Percentiles rank a stretch among this genome's conserved stretches.
Conservation (phyloP, 2,113 vertebrate genomes). For the Psettodes erumei region DNA sequence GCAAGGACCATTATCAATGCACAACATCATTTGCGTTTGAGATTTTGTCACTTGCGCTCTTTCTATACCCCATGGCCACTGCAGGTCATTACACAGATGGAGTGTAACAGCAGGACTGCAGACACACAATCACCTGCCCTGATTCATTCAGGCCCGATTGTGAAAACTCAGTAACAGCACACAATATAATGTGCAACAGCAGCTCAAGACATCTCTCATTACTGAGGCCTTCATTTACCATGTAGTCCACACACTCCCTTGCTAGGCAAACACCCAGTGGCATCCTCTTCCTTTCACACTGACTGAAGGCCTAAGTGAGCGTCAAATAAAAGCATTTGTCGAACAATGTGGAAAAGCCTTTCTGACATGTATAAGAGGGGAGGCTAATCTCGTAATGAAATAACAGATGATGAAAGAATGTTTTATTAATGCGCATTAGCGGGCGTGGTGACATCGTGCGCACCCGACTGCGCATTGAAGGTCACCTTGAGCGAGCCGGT, state of each 20-base stretch:
- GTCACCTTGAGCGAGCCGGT: background rate
- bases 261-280: background rate
- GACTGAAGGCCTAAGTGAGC: background rate
- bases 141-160: background rate
- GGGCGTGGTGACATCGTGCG: background rate
- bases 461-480: background rate
- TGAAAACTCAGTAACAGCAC: background rate
- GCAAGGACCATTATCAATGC: background rate
- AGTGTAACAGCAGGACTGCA: background rate
- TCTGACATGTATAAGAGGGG: background rate
- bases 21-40: background rate
- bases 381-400: background rate
- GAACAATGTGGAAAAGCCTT: background rate
- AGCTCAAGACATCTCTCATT: background rate
- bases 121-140: conserved; percentile 7
- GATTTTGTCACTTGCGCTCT: background rate
- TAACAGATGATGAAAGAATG: background rate
- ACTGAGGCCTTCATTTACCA: background rate
- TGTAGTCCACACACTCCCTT: background rate
- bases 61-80: background rate
- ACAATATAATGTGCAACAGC: too few relatives aligned
- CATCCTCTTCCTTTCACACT: background rate
- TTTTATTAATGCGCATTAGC: background rate
- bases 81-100: background rate
- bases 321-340: background rate